These are phyloP conservation scores for Willisornis vidua DNA, from an alignment of 2,113 vertebrate genomes.

Conservation along the genomic window DNA sequence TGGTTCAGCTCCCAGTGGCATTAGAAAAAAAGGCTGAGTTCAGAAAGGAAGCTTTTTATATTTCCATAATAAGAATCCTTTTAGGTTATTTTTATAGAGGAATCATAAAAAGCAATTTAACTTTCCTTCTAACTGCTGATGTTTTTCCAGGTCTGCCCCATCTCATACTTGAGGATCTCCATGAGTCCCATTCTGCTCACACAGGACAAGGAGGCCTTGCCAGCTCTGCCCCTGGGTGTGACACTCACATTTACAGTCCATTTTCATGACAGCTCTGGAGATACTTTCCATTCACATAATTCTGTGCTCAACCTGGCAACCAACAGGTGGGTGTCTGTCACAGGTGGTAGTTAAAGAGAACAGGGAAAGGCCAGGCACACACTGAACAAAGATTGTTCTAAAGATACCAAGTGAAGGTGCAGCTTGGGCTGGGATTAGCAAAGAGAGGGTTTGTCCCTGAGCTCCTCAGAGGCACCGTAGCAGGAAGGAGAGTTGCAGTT, in stretches of 20 bases:
- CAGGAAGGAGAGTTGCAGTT: neutral
- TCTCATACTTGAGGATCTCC: conserved; percentile 89
- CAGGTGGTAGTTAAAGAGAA: neutral
- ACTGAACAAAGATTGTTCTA: neutral
- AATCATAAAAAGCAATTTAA: neutral
- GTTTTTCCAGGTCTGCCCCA: conserved; percentile 84
- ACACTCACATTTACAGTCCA: conserved; percentile 85
- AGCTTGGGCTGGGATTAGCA: neutral
- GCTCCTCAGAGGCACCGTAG: neutral
- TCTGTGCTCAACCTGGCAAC: conserved; percentile 84
- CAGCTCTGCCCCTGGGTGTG: conserved; percentile 86
- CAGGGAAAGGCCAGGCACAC: neutral
- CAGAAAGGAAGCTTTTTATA: neutral
- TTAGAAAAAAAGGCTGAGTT: neutral
- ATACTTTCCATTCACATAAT: conserved; percentile 87
- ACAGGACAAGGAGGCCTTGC: conserved; percentile 70
- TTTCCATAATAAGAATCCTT: neutral
- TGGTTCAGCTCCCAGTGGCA: neutral
- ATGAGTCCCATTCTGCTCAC: conserved; percentile 81
- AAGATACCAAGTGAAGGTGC: neutral
- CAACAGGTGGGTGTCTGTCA: conserved; percentile 81
- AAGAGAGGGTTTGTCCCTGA: neutral
- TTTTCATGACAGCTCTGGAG: conserved; percentile 86
- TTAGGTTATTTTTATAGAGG: neutral
- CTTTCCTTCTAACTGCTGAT: neutral